Percentiles rank a stretch among this genome's conserved stretches.
These are phyloP conservation scores for Sanderia malayensis DNA, from an alignment of 30 jellyfish, hydroid and myxozoan genomes.

Conservation along the genomic window DNA sequence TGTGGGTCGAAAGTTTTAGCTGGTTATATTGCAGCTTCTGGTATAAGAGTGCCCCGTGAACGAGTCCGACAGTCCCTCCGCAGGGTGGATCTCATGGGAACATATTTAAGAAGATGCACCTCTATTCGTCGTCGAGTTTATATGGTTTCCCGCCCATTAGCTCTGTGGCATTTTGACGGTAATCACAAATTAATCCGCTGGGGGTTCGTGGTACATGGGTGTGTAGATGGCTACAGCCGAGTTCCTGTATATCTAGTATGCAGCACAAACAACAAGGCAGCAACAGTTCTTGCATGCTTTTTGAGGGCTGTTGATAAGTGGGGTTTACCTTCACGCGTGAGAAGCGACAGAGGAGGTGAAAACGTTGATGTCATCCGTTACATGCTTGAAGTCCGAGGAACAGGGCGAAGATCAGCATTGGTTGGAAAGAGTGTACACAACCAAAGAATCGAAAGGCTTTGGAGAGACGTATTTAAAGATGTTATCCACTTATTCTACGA, in stretches of 20 bases:
- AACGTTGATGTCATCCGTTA: too few relatives aligned
- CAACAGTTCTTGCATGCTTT: slow-evolving; percentile 1
- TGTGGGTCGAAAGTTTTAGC: slow-evolving; percentile 6
- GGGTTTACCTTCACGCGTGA: not conserved
- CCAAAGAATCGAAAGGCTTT: too few relatives aligned
- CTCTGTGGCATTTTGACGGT: slow-evolving; percentile 8
- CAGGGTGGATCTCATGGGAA: not conserved
- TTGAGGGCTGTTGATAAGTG: not conserved
- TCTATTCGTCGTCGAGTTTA: not conserved
- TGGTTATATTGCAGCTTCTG: slow-evolving; percentile 1
- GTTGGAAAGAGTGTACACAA: too few relatives aligned
- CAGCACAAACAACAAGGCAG: not conserved
- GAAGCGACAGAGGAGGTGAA: not conserved
- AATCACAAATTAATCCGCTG: slow-evolving; percentile 1
- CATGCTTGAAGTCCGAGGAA: too few relatives aligned
- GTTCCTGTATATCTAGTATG: slow-evolving; percentile 8
- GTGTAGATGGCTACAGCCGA: slow-evolving; percentile 16
- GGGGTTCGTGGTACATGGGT: slow-evolving; percentile 6
- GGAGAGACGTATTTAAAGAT: too few relatives aligned
- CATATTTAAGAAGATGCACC: not conserved
- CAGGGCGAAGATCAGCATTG: too few relatives aligned
- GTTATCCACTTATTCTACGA: not conserved
- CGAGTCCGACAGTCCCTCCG: not conserved
- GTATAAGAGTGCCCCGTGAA: not conserved
- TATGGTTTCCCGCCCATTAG: slow-evolving; percentile 2